Evolutionary conservation across 1,140 invertebrate genomes (phyloP), one percentile per base, ranked within the genome.

Genomic region (Metaphire vulgaris): DNA sequence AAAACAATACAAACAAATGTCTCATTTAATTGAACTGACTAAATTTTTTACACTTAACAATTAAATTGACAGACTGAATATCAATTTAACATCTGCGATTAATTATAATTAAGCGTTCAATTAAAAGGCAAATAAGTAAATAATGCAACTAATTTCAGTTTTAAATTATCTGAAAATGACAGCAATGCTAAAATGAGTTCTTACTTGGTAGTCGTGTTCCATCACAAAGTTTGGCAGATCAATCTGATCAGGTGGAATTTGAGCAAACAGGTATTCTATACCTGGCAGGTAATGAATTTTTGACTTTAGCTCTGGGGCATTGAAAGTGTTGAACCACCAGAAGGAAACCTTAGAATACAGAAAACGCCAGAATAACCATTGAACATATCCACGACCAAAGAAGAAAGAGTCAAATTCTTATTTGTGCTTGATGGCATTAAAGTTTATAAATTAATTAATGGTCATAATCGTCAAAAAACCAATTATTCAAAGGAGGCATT

Each of bases 301-400:
- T 77, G 93, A 90, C 86, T 97, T 97, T 79, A 97, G 95, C 67
- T 93, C 93, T 30, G 95, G 93, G 72, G 94, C 94, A 91, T 96
- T 96, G 84, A 97, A 97, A 75, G 94, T 97, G 72, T 94, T 96
- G 87, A 98, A 96, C 93, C 95, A 97, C 95, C 95, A 97, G 70
- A 92, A 95, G 90, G 96, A 92, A 90, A 97, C 92, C 93, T 96
- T n/a, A n/a, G n/a, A n/a, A n/a, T n/a, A n/a, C n/a, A n/a, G 82
- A 21, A 56, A 56, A 12, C 41, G 21, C 33, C 77, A 79, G 41
- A 79, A 79, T 74, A 74, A 75, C 73, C 31, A 76, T 69, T 77
- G 74, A 79, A 14, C 72, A 73, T 16, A 64, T 31, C 14, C n/a
- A 70, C 16, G 0, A 21, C 69, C 29, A 70, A 1, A 28, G 1